Evolutionary conservation across 2,888 invertebrate genomes (phyloP).

Genomic region (Drosophila mulleri): DNA sequence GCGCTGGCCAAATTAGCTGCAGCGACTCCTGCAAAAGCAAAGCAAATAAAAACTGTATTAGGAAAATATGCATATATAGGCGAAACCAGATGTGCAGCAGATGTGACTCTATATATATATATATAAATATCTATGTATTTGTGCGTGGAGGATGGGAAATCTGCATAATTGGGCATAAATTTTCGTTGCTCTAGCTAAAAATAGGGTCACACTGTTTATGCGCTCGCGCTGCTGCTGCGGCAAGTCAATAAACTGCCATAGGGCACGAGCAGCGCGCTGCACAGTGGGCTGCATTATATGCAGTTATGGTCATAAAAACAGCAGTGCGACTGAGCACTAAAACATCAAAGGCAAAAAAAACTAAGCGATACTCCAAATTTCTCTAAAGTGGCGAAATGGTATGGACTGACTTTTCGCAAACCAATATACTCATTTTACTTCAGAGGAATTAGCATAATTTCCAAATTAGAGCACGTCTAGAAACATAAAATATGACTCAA

Average conservation of each 20-base stretch:
- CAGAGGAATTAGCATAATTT: neutral
- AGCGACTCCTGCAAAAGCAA: slow-evolving; percentile 61
- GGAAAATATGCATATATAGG: slow-evolving; percentile 27
- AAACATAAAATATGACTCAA: neutral
- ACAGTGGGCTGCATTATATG: slow-evolving; percentile 33
- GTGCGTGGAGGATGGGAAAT: slow-evolving; percentile 50
- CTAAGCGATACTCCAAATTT: neutral
- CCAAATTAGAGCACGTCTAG: neutral
- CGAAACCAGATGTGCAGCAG: slow-evolving; percentile 51
- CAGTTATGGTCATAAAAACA: neutral
- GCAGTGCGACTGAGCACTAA: neutral
- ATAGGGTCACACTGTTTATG: slow-evolving; percentile 75
- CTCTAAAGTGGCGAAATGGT: too few species aligned
- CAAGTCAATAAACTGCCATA: slow-evolving; percentile 74
- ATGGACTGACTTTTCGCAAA: neutral
- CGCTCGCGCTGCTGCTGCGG: slow-evolving; percentile 45
- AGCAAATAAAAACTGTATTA: slow-evolving; percentile 43
- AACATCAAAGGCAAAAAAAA: neutral
- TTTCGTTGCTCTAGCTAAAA: slow-evolving; percentile 66
- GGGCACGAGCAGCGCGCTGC: slow-evolving; percentile 32
- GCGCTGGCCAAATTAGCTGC: slow-evolving; percentile 82
- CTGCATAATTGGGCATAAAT: slow-evolving; percentile 77
- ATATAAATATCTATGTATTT: neutral
- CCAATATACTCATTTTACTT: neutral
- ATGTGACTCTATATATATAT: slow-evolving; percentile 23